phyloP scores from a whole-genome alignment of 1,140 invertebrate species.

The Megathymus violae region DNA sequence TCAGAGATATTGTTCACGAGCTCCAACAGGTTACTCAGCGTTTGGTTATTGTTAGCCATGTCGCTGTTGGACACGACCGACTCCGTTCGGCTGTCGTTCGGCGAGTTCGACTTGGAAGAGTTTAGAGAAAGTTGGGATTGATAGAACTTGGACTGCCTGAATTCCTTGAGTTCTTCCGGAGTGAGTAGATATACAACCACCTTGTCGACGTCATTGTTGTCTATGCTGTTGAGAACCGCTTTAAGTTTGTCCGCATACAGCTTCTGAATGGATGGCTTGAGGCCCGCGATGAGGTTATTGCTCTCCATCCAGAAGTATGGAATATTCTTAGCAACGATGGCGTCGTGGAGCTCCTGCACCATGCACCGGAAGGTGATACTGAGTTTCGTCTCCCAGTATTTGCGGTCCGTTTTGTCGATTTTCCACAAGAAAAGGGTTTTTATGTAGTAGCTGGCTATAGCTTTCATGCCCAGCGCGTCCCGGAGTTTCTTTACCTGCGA shows the following conservation, averaged over 20 bases:
- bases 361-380: constrained; percentile 73
- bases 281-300: constrained; percentile 67
- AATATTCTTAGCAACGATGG: constrained; percentile 63
- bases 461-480: constrained; percentile 65
- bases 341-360: constrained; percentile 68
- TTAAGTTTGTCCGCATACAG: constrained; percentile 56
- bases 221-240: constrained; percentile 49
- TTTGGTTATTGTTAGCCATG: background rate
- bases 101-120: background rate
- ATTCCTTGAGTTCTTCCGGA: constrained; percentile 48
- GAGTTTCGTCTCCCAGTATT: constrained; percentile 70
- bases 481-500: constrained; percentile 78
- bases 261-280: constrained; percentile 48
- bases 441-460: constrained; percentile 83
- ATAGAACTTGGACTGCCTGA: constrained; percentile 59
- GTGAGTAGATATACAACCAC: constrained; percentile 45
- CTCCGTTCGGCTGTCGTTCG: background rate
- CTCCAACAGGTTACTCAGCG: background rate
- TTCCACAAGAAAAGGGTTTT: constrained; percentile 82
- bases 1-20: constrained; percentile 29
- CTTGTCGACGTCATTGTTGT: constrained; percentile 55
- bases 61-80: background rate
- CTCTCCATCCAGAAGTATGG: constrained; percentile 79
- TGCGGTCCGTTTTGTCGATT: constrained; percentile 59
- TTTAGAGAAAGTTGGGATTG: constrained; percentile 34